Conservation (phyloP, 2,888 invertebrate species). For the Dilophus febrilis region DNA sequence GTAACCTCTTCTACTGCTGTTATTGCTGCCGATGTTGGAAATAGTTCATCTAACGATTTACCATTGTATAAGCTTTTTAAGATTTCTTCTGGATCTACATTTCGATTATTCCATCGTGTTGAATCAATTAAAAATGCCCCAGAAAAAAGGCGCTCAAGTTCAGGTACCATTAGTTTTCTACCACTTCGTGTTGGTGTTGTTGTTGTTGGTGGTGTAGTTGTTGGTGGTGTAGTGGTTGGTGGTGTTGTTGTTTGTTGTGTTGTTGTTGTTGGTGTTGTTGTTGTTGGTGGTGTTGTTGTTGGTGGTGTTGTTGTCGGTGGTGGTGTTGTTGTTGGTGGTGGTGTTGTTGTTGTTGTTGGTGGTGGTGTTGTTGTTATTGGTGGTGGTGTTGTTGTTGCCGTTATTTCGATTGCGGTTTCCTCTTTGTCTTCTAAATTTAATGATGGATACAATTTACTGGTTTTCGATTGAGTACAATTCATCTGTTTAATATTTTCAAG, state of each 20-base stretch:
- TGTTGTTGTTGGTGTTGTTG: neutral
- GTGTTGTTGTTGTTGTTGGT: conserved; percentile 5
- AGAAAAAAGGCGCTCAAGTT: too few species aligned
- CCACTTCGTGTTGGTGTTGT: conserved; percentile 1
- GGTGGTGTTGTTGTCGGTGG: neutral
- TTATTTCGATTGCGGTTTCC: too few species aligned
- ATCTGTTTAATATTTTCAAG: conserved; percentile 31
- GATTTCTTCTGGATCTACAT: too few species aligned
- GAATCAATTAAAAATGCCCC: too few species aligned
- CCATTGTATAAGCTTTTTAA: too few species aligned
- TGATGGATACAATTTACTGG: conserved; percentile 33
- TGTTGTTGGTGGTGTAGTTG: conserved; percentile 8
- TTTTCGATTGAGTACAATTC: conserved; percentile 38
- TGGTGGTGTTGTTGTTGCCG: conserved; percentile 9
- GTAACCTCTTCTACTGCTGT: neutral
- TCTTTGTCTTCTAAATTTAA: too few species aligned
- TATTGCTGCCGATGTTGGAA: conserved; percentile 8
- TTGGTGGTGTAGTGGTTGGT: neutral
- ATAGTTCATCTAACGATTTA: too few species aligned
- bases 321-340: neutral
- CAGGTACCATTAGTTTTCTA: too few species aligned
- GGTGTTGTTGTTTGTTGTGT: too few species aligned
- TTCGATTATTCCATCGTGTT: too few species aligned
- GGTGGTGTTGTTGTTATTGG: conserved; percentile 7
- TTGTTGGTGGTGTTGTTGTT: neutral